Percentiles rank a stretch among this genome's conserved stretches.
Evolutionary conservation across 2,888 invertebrate genomes (phyloP).

Genomic region (Napeogenes inachia): DNA sequence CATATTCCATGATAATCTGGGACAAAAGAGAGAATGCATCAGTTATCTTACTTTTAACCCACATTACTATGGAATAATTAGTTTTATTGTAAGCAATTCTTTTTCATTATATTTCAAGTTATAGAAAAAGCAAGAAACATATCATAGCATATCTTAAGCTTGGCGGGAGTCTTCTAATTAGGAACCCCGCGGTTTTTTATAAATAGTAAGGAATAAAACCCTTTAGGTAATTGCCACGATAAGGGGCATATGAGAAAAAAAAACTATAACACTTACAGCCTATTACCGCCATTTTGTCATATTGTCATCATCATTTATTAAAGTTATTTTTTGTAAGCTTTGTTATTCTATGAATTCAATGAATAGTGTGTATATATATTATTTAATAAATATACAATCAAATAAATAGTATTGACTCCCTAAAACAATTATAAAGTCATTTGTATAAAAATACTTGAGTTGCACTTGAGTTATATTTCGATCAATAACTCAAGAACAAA

Average conservation of each 20-base stretch:
- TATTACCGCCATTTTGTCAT: no score
- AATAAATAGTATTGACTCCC: neutral
- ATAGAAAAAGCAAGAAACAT: no score
- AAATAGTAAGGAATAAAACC: constrained; percentile 57
- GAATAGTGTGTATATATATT: no score
- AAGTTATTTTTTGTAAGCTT: no score
- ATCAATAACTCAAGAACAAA: constrained; percentile 27
- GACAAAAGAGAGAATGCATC: constrained; percentile 32
- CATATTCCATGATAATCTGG: constrained; percentile 34
- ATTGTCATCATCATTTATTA: no score
- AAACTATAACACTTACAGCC: constrained; percentile 48
- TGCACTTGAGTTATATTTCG: neutral
- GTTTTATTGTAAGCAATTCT: constrained; percentile 6
- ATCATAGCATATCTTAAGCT: constrained; percentile 13
- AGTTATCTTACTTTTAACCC: constrained; percentile 24
- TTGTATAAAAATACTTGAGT: neutral
- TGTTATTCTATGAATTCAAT: no score
- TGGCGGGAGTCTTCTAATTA: constrained; percentile 68
- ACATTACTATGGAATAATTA: constrained; percentile 13
- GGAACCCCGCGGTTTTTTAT: constrained; percentile 69
- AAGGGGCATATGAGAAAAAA: constrained; percentile 67
- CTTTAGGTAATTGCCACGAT: constrained; percentile 73
- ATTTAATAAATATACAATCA: no score
- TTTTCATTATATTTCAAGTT: no score
- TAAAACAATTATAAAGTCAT: neutral